Conservation (phyloP, 2,888 invertebrate genomes). For the Ptilodon capucinus region DNA sequence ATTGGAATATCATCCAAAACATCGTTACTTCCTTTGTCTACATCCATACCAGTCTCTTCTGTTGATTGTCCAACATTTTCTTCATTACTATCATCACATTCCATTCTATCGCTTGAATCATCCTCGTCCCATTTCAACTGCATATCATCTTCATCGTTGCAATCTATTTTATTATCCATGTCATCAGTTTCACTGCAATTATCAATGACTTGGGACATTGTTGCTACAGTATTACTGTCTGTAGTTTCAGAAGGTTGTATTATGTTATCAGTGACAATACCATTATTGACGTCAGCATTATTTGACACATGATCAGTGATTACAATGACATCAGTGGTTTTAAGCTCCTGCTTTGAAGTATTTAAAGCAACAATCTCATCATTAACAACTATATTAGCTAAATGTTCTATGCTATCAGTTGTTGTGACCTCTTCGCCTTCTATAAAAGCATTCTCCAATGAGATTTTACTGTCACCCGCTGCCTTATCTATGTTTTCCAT, state of each 20-base stretch:
- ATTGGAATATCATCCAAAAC: background rate
- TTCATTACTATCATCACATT: slow-evolving; percentile 3
- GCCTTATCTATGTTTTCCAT: background rate
- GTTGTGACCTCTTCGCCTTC: too few species aligned
- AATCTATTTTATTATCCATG: slow-evolving; percentile 1
- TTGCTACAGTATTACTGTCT: background rate
- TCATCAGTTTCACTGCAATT: slow-evolving; percentile 1
- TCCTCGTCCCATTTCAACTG: slow-evolving; percentile 57
- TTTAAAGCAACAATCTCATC: too few species aligned
- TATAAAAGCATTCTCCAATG: too few species aligned
- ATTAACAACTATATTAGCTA: too few species aligned
- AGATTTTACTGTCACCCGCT: background rate
- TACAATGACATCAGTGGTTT: background rate
- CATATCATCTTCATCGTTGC: slow-evolving; percentile 44
- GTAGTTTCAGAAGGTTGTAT: background rate
- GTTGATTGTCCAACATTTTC: background rate
- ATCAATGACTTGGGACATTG: slow-evolving; percentile 1
- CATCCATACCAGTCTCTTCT: slow-evolving; percentile 1
- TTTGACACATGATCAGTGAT: background rate
- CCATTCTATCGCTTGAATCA: slow-evolving; percentile 2
- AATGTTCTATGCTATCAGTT: too few species aligned
- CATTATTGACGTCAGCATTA: background rate
- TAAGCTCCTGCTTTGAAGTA: too few species aligned
- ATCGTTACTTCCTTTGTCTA: slow-evolving; percentile 13
- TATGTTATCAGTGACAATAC: background rate